Evolutionary conservation across 2,113 vertebrate genomes (phyloP).

Genomic region (Ceyx melanurus): DNA sequence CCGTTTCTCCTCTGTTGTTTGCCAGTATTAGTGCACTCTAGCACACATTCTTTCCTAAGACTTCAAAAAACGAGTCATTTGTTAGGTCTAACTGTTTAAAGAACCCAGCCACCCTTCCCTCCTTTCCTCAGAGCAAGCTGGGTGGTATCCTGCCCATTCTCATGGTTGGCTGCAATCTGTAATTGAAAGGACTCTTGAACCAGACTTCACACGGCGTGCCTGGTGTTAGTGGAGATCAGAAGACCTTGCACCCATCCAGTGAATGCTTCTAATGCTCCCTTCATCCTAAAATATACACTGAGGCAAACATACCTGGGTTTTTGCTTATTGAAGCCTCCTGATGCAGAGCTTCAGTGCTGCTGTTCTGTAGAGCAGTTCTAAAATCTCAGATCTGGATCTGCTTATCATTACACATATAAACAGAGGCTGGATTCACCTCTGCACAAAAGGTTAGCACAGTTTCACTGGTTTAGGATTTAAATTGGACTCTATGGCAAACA

Average conservation of each 20-base stretch:
- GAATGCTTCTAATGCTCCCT: neutral
- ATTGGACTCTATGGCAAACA: neutral
- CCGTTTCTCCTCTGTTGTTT: constrained; percentile 28
- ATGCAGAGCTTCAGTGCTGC: neutral
- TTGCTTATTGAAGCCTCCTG: neutral
- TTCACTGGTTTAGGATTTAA: neutral
- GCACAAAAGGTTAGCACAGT: neutral
- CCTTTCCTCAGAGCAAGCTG: neutral
- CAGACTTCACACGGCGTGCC: neutral
- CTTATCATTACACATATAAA: neutral
- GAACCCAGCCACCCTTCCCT: neutral
- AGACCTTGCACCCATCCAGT: rapidly evolving
- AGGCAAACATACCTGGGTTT: neutral
- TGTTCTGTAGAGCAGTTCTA: neutral
- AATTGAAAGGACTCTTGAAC: neutral
- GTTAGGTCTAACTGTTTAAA: constrained; percentile 21
- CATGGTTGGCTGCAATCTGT: neutral
- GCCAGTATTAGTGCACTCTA: constrained; percentile 21
- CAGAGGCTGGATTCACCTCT: neutral
- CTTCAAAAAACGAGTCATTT: constrained; percentile 17
- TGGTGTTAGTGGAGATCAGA: neutral
- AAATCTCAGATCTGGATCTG: neutral
- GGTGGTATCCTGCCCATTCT: neutral
- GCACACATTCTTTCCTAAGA: constrained; percentile 45
- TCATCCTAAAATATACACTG: neutral